A percentile compares a stretch with the other conserved stretches of the same genome.
Conservation (phyloP, 2,888 invertebrate species). For the Metalampra italica region DNA sequence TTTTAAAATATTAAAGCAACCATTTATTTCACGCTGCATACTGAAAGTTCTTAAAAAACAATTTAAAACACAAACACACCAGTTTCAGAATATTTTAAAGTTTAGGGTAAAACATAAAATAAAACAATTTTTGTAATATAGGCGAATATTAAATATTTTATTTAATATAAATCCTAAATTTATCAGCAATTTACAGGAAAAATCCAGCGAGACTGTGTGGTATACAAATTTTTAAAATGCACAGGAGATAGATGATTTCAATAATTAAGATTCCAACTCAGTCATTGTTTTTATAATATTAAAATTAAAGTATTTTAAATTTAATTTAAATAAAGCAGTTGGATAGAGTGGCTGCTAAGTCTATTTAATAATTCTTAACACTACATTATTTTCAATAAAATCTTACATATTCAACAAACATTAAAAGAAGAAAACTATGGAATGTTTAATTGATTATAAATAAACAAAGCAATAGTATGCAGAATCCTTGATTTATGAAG, state of each 20-base stretch:
- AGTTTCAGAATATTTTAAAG: too few relatives aligned
- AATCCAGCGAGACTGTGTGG: conserved; percentile 30
- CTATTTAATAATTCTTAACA: conserved; percentile 43
- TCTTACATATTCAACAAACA: conserved; percentile 51
- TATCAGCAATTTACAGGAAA: conserved; percentile 53
- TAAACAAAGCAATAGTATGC: conserved; percentile 20
- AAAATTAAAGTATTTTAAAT: neutral
- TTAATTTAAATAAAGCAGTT: conserved; percentile 26
- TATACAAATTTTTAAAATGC: conserved; percentile 10
- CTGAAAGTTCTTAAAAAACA: too few relatives aligned
- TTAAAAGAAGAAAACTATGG: conserved; percentile 39
- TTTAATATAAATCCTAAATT: conserved; percentile 65
- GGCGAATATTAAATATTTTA: conserved; percentile 70
- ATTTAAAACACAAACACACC: too few relatives aligned
- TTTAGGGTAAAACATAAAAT: too few relatives aligned
- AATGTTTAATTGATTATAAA: conserved; percentile 39
- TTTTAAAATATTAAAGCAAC: too few relatives aligned
- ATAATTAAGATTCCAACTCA: neutral
- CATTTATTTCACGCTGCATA: too few relatives aligned
- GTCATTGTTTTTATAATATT: neutral
- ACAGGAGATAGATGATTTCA: conserved; percentile 7
- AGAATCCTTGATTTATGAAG: conserved; percentile 28
- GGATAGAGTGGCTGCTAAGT: conserved; percentile 35
- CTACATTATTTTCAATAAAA: conserved; percentile 56
- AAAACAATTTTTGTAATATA: conserved; percentile 44